These are phyloP conservation scores for Porites evermanni DNA, from an alignment of 92 coral and sea anemone genomes.

Conservation along the genomic window DNA sequence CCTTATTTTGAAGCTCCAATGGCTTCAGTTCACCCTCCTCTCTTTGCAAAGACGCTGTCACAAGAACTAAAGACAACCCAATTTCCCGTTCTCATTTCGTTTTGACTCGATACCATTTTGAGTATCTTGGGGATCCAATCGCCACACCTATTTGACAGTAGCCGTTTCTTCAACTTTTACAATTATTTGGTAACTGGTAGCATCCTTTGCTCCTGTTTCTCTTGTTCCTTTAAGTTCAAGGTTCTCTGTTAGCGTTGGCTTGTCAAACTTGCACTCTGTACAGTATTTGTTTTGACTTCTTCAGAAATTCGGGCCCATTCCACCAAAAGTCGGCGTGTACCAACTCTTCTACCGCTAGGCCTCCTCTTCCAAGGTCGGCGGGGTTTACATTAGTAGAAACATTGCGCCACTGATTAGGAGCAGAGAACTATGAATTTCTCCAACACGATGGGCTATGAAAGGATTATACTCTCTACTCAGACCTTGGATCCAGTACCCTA, in stretches of 20 bases:
- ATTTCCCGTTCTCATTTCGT: slow-evolving; percentile 47
- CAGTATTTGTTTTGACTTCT: slow-evolving; percentile 36
- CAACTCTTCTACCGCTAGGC: slow-evolving; percentile 45
- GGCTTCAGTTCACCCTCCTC: not conserved
- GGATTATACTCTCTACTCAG: slow-evolving; percentile 43
- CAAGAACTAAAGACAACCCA: slow-evolving; percentile 24
- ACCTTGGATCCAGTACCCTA: slow-evolving; percentile 41
- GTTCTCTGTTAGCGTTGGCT: slow-evolving; percentile 17
- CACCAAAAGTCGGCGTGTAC: slow-evolving; percentile 58
- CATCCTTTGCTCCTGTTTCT: slow-evolving; percentile 8
- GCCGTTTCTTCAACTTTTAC: slow-evolving; percentile 26
- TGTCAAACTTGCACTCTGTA: slow-evolving; percentile 43
- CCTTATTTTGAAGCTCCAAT: slow-evolving; percentile 60
- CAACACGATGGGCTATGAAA: slow-evolving; percentile 59
- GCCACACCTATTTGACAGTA: slow-evolving; percentile 26
- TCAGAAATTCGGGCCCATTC: slow-evolving; percentile 58
- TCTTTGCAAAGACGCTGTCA: slow-evolving; percentile 72
- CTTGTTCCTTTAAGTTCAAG: slow-evolving; percentile 17
- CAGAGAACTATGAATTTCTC: slow-evolving; percentile 55
- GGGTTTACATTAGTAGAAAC: slow-evolving; percentile 71
- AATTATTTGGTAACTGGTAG: slow-evolving; percentile 4
- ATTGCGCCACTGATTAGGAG: slow-evolving; percentile 70
- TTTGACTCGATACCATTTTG: slow-evolving; percentile 70
- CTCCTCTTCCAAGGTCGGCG: slow-evolving; percentile 66
- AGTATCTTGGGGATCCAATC: slow-evolving; percentile 60